phyloP scores from a whole-genome alignment of 1,140 invertebrate species.

The Protaetia brevitarsis region DNA sequence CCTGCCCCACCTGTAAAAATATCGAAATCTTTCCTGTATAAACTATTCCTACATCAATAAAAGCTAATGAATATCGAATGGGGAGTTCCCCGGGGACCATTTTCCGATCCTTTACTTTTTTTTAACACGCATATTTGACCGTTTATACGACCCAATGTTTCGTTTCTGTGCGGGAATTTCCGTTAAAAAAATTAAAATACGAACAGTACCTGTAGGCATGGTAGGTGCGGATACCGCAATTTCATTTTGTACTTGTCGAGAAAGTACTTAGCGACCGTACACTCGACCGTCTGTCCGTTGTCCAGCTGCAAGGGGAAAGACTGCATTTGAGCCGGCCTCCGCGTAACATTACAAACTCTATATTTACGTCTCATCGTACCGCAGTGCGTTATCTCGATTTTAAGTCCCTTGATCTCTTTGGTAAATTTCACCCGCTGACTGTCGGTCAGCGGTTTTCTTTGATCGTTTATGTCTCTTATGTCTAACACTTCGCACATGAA shows the following conservation, averaged over 20 bases:
- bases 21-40: too few species aligned
- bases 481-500: conserved; percentile 99
- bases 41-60: too few species aligned
- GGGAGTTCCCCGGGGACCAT: too few species aligned
- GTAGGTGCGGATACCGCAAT: conserved; percentile 93
- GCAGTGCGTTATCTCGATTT: conserved; percentile 99
- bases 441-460: conserved; percentile 94
- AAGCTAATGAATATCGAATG: too few species aligned
- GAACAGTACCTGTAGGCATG: conserved; percentile 87
- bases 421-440: conserved; percentile 99
- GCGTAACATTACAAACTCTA: conserved; percentile 95
- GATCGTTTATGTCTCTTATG: conserved; percentile 94
- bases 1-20: conserved; percentile 70
- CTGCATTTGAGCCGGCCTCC: conserved; percentile 98
- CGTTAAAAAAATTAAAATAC: too few species aligned
- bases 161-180: too few species aligned
- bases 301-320: conserved; percentile 99
- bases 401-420: conserved; percentile 99
- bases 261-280: conserved; percentile 99
- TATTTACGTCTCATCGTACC: conserved; percentile 98
- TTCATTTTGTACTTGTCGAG: conserved; percentile 99
- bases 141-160: too few species aligned
- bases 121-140: too few species aligned
- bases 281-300: conserved; percentile 99
- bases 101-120: too few species aligned